These are phyloP conservation scores for Hyposoter didymator DNA, from an alignment of 2,888 invertebrate genomes.

Conservation along the genomic window DNA sequence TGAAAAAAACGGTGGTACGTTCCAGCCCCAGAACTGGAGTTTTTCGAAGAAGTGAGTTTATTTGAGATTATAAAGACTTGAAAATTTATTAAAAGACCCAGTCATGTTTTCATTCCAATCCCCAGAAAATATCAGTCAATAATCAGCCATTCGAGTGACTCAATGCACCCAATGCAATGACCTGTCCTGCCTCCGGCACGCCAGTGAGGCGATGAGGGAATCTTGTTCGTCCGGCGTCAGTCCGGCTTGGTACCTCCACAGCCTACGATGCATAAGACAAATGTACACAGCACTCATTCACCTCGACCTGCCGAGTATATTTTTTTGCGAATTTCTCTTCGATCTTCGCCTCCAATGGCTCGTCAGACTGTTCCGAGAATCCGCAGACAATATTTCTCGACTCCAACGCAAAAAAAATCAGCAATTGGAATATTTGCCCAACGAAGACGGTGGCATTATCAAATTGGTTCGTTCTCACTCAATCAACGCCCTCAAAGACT, in stretches of 20 bases:
- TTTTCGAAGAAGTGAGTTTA: no score
- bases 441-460: slow-evolving; percentile 94
- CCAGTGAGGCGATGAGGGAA: slow-evolving; percentile 84
- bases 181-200: slow-evolving; percentile 84
- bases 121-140: no score
- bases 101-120: no score
- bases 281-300: slow-evolving; percentile 93
- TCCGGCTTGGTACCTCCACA: slow-evolving; percentile 91
- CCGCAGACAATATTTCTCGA: slow-evolving; percentile 91
- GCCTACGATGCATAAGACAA: slow-evolving; percentile 92
- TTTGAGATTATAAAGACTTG: no score
- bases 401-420: slow-evolving; percentile 91
- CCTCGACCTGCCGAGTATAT: slow-evolving; percentile 94
- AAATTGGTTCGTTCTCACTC: slow-evolving; percentile 86
- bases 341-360: slow-evolving; percentile 95
- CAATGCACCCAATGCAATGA: no score
- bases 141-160: no score
- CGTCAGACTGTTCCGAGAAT: slow-evolving; percentile 93
- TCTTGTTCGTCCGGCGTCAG: slow-evolving; percentile 79
- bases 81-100: no score
- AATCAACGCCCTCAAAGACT: background rate
- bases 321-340: slow-evolving; percentile 93
- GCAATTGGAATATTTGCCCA: slow-evolving; percentile 91
- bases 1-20: no score
- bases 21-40: no score